Evolutionary conservation across 30 jellyfish, hydroid and myxozoan genomes (phyloP), one percentile per base, ranked within the genome.

Genomic region (Pseudorhiza aurosa): DNA sequence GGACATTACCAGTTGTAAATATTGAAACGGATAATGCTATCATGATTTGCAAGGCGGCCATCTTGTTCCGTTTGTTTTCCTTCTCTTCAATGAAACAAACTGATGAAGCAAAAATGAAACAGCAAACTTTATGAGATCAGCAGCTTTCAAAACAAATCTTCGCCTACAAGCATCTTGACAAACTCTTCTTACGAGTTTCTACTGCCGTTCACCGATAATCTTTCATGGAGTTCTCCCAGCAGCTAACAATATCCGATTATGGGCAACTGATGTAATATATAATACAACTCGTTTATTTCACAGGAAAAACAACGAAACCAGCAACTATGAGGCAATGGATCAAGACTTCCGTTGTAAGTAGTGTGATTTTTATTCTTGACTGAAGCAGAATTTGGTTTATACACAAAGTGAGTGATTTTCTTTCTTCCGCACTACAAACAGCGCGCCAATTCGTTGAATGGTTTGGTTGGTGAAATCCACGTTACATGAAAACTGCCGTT

Each of bases 371-470:
- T n/a, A n/a, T n/a, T n/a, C n/a, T n/a, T n/a, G n/a, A n/a, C n/a
- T n/a, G n/a, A n/a, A n/a, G n/a, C n/a, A n/a, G n/a, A n/a, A n/a
- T n/a, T n/a, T n/a, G n/a, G n/a, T n/a, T n/a, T 8, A 53, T 53
- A 15, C 67, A 10, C n/a, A 53, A 19, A 2, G 35, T 53, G 67
- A 53, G 67, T 53, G 5, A 17, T 19, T 53, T 53, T 36, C 67
- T 53, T 53, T 36, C 67, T 2, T 53, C 36, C 1, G 4, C 33
- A 10, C 14, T 19, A n/a, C n/a, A n/a, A n/a, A n/a, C n/a, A 36
- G 24, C 60, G 67, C 67, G 67, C 67, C 67, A 53, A 22, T 1
- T 53, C 67, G 67, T 53, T 19, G 35, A 1, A n/a, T n/a, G n/a
- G n/a, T n/a, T n/a, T n/a, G n/a, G n/a, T n/a, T n/a, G n/a, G n/a